Evolutionary conservation across 1,140 invertebrate genomes (phyloP), one percentile per base, ranked within the genome.

Genomic region (Telenomus remus): DNA sequence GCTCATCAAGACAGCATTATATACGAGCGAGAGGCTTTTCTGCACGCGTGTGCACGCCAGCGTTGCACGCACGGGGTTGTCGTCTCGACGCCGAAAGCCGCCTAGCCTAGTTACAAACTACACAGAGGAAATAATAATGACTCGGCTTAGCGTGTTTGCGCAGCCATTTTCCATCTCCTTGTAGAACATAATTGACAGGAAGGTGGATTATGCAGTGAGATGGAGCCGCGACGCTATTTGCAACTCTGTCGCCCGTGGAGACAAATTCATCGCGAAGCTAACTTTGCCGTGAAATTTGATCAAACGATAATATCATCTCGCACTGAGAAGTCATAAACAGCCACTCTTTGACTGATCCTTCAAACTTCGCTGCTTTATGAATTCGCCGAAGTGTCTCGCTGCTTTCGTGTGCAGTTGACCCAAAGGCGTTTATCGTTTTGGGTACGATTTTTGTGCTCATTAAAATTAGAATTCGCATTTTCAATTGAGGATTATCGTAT

Each of bases 211-310:
- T 76, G 57, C 74, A 71, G 57, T 63, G 74, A 72, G 75, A 72
- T 66, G 68, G 74, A 63, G 57, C 74, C 74, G 66, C 66, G 60
- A 59, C 74, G 74, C 63, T 77, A 77, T 77, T 77, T 77, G 75
- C 75, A 69, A 77, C 63, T 77, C 75, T 77, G 75, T 77, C 75
- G 68, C 68, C 68, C 50, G 73, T 66, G 66, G 66, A 76, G 74
- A 76, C 74, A 76, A 76, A 76, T 76, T 76, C 68, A 63, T 71
- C 68, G 72, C 65, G 72, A 75, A 64, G 60, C 68, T 51, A 76
- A 76, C 74, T 76, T 76, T 66, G 56, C 68, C 57, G 50, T 68
- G 63, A 66, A 76, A 76, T 63, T 76, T 48, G 56, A 76, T 76
- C 66, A 76, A 68, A 63, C 57, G 74, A 59, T 76, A 76, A 76